phyloP scores from a whole-genome alignment of 2,113 vertebrate species.

The Tamias sibiricus region DNA sequence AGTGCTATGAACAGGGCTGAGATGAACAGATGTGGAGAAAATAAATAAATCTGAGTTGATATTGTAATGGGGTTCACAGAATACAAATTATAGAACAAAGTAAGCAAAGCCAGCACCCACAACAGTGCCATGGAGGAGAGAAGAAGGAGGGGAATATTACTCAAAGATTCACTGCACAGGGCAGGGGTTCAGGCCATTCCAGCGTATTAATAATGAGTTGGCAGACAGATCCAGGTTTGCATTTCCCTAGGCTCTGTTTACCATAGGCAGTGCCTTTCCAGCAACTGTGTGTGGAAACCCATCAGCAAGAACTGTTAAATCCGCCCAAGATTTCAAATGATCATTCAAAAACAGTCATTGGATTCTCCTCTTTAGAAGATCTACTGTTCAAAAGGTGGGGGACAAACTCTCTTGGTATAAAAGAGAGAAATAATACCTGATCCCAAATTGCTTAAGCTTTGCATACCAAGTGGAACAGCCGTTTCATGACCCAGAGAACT shows the following conservation, averaged over 20 bases:
- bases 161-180: conserved; percentile 60
- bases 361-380: conserved; percentile 50
- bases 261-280: conserved; percentile 71
- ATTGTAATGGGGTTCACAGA: background rate
- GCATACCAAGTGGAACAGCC: conserved; percentile 29
- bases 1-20: background rate
- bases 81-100: conserved; percentile 8
- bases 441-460: conserved; percentile 19
- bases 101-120: conserved; percentile 42
- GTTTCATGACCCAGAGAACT: conserved; percentile 22
- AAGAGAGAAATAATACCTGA: background rate
- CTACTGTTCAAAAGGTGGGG: background rate
- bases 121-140: background rate
- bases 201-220: conserved; percentile 82
- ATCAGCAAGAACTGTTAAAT: conserved; percentile 63
- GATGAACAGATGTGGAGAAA: conserved; percentile 8
- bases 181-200: conserved; percentile 77
- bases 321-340: conserved; percentile 56
- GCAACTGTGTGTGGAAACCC: conserved; percentile 66
- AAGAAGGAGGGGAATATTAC: background rate
- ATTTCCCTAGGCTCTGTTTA: conserved; percentile 74
- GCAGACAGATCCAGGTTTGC: conserved; percentile 76
- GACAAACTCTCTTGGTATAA: background rate
- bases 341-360: conserved; percentile 64
- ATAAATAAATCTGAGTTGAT: conserved; percentile 56